Conservation (phyloP, 2,888 invertebrate genomes). For the Furcula furcula region DNA sequence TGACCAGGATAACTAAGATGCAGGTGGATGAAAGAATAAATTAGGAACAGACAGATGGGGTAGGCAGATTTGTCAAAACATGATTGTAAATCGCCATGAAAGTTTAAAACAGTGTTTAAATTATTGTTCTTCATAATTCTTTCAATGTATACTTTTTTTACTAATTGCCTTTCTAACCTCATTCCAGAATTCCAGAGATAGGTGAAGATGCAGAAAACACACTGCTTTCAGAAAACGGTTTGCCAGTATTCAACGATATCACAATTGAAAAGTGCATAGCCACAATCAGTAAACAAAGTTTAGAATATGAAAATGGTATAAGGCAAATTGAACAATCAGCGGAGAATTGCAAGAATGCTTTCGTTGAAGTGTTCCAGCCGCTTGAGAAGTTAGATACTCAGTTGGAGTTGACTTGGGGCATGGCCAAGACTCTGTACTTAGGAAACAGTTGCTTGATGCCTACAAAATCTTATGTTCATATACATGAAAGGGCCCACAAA, state of each 20-base stretch:
- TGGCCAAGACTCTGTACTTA: conserved; percentile 91
- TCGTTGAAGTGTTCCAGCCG: conserved; percentile 86
- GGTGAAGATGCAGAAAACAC: conserved; percentile 91
- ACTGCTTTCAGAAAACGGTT: conserved; percentile 86
- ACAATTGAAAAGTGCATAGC: conserved; percentile 92
- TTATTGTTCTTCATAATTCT: too few relatives aligned
- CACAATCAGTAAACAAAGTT: conserved; percentile 90
- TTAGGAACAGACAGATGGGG: too few relatives aligned
- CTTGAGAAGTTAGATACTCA: conserved; percentile 88
- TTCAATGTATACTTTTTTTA: too few relatives aligned
- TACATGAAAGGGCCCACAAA: conserved; percentile 89
- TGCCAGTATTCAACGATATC: conserved; percentile 91
- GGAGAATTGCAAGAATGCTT: conserved; percentile 80
- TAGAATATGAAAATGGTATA: conserved; percentile 90
- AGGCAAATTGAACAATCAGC: conserved; percentile 83
- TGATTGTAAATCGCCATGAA: too few relatives aligned
- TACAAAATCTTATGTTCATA: conserved; percentile 87
- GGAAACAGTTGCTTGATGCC: conserved; percentile 91
- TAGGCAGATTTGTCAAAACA: too few relatives aligned
- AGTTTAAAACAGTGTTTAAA: too few relatives aligned
- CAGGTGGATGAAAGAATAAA: too few relatives aligned
- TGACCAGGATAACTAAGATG: too few relatives aligned
- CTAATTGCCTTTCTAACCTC: not conserved
- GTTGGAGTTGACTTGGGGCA: conserved; percentile 92
- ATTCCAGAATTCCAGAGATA: conserved; percentile 88